Base-by-base conservation (phyloP, 2,888 invertebrate species). In the Drosophila anomelani region DNA sequence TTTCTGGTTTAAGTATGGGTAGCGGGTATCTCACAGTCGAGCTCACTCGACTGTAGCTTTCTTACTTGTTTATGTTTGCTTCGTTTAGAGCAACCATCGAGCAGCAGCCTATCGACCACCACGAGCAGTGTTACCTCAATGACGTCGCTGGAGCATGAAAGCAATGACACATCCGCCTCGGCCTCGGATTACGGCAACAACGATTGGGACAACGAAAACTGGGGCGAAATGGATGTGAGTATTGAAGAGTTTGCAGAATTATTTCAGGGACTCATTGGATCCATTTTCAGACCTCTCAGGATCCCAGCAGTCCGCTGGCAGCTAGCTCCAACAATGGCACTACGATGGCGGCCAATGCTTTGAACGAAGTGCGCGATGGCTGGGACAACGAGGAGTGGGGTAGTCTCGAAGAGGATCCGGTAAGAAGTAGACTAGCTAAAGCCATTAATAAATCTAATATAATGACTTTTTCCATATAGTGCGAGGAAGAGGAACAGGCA, bases 321-420 rank as follows among this genome's bases (percentile, higher is more conserved):
- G 92, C 88, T 29, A 86, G 89, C 54, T 88, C 93, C 17, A 91
- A 92, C 44, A 93, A 92, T 83, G 93, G 92, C 81, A 92, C 94
- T 90, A 69, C 93, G 39, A 93, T 93, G 79, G 93, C 93, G 67
- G 90, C 93, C 10, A 92, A 94, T 91, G 90, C 93, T 93, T 58
- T 91, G 49, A 94, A 93, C 72, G 94, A 94, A 85, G 95, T 94
- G 20, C 93, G 95, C 23, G 95, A 96, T 92, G 96, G 96, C 55
- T 96, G 96, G 96, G 96, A 96, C 90, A 96, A 96, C 91, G 97
- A 96, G 87, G 97, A 97, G 91, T 97, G 97, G 97, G 96, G 96
- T 59, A 96, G 96, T 87, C 93, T 97, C 70, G 96, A 97, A 91
- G 96, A 97, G 90, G 96, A 96, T 92, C 96, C 96, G 82, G 96